Base-by-base conservation (phyloP, 1,140 invertebrate genomes). In the Drosophila guanche region DNA sequence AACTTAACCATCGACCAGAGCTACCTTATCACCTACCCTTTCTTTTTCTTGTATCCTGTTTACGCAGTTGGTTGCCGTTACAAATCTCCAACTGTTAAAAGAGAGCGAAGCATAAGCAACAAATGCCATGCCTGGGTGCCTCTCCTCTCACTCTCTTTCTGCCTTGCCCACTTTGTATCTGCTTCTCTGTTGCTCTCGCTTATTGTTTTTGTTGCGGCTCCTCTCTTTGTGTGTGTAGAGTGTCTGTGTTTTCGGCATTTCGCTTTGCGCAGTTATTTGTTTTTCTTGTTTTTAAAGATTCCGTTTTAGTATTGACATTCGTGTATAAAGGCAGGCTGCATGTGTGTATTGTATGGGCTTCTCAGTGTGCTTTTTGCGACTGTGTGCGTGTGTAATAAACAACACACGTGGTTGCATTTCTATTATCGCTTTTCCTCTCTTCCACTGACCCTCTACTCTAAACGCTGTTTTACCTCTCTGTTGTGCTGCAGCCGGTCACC, bases 221-320 rank as follows among this genome's bases (percentile, higher is more conserved):
- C 27, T 51, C n/a, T 51, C 6, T 23, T 12, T 16, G 50, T 33
- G 51, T 40, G 41, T 54, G 37, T 51, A 53, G 16, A 43, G 51
- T 45, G 62, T 47, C 42, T 72, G 46, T 16, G 53, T 81, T 88
- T 88, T 88, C 63, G 79, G 70, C 71, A 76, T 88, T 88, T 53
- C 48, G 70, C 71, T 88, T 88, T 88, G 83, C 66, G 48, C 83
- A 75, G 70, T 79, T 88, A 79, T 88, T 88, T 88, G 83, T 88
- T 88, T 88, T 88, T 88, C 83, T 88, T 88, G 78, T 88, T 88
- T 86, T 88, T 53, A 67, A 79, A 72, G 70, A 88, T 88, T 88
- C 71, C 71, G 70, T 79, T 79, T 88, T 83, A 42, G 75, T 71
- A 83, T 88, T 83, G 70, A 88, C 78, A 76, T 88, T 88, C 83